Percentiles rank a stretch among this genome's conserved stretches.
phyloP scores from a whole-genome alignment of 2,113 vertebrate species.

The Ailurus styani region DNA sequence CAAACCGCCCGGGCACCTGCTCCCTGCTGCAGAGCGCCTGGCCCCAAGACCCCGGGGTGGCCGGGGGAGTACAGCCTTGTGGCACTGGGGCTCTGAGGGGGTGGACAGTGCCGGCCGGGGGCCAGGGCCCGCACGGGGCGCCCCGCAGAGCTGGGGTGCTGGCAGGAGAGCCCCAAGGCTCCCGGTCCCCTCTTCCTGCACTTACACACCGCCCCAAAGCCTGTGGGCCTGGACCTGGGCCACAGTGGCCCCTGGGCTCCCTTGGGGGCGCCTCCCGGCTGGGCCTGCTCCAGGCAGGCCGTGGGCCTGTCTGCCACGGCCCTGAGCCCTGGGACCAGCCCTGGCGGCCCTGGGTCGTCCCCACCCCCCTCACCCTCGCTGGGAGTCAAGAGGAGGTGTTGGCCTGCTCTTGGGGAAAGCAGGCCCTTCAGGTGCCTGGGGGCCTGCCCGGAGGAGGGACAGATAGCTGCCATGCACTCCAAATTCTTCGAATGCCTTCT shows the following conservation, averaged over 20 bases:
- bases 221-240: neutral
- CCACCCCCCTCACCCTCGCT: neutral
- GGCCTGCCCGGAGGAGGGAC: neutral
- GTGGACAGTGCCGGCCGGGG: neutral
- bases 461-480: conserved; percentile 22
- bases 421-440: neutral
- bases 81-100: neutral
- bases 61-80: neutral
- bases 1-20: neutral
- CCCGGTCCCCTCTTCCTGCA: neutral
- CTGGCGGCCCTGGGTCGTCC: neutral
- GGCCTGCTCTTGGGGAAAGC: neutral
- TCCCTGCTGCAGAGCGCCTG: neutral
- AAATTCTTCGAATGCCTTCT: conserved; percentile 64
- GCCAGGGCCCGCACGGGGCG: neutral
- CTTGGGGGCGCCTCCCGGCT: neutral
- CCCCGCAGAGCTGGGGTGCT: neutral
- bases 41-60: neutral
- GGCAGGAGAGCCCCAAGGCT: neutral
- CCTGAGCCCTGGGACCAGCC: neutral
- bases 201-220: neutral
- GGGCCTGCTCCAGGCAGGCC: neutral
- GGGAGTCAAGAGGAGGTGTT: conserved; percentile 33
- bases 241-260: neutral
- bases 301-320: neutral